Conservation (phyloP, 2,797 vertebrate genomes). For the Orestias chungarensis region DNA sequence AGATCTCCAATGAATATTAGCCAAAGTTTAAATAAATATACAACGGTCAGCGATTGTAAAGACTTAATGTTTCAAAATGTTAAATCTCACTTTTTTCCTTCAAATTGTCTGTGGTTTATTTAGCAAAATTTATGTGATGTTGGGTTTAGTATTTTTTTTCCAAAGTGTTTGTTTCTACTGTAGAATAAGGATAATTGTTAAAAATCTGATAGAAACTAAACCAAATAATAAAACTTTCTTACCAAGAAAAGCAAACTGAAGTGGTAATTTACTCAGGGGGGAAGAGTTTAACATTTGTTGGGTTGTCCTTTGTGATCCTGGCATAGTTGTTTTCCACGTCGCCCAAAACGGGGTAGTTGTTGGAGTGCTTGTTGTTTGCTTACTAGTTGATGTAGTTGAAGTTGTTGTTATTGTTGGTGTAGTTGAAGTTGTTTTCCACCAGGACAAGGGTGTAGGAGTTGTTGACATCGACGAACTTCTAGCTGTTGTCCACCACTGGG, state of each 20-base stretch:
- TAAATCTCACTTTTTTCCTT: not conserved
- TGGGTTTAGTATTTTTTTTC: not conserved
- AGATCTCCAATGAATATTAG: not conserved
- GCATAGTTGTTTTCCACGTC: not conserved
- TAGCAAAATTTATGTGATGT: not conserved
- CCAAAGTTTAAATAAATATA: not conserved
- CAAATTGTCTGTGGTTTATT: not conserved
- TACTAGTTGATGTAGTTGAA: too few relatives aligned
- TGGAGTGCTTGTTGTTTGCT: not conserved
- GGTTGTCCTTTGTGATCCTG: not conserved
- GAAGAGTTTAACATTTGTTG: not conserved
- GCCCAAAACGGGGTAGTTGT: not conserved
- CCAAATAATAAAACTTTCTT: not conserved
- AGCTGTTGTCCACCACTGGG: not conserved
- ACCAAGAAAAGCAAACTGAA: conserved; percentile 14
- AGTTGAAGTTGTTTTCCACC: too few relatives aligned
- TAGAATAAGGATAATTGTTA: not conserved
- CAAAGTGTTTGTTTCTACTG: not conserved
- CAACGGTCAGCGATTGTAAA: not conserved
- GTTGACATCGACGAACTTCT: not conserved
- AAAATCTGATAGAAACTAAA: not conserved
- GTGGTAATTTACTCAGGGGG: conserved; percentile 2
- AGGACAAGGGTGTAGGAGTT: too few relatives aligned
- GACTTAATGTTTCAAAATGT: not conserved
- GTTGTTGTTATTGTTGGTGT: not conserved